A percentile compares a stretch with the other conserved stretches of the same genome.
phyloP scores from a whole-genome alignment of 2,113 vertebrate genomes.

The Puma concolor region DNA sequence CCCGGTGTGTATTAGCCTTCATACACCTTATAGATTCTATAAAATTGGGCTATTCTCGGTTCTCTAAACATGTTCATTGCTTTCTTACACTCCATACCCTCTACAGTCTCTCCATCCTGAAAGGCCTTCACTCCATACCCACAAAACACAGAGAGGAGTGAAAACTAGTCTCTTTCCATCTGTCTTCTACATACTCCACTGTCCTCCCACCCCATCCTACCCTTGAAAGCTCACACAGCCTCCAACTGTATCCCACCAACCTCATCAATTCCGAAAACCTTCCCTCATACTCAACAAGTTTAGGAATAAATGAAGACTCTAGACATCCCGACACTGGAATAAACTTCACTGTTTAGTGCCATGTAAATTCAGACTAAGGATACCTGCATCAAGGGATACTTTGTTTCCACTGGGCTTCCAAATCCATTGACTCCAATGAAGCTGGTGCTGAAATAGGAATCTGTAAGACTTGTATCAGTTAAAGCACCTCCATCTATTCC shows the following conservation, averaged over 20 bases:
- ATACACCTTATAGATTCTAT: background rate
- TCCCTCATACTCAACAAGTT: background rate
- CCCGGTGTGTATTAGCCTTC: background rate
- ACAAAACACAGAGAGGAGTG: background rate
- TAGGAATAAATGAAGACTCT: background rate
- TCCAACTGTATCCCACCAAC: background rate
- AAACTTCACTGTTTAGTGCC: background rate
- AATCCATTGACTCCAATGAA: constrained; percentile 99
- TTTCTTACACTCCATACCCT: background rate
- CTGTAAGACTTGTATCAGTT: constrained; percentile 95
- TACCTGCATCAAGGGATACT: constrained; percentile 99
- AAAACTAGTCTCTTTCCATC: background rate
- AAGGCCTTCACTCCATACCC: background rate
- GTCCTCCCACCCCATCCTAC: background rate
- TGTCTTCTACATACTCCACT: background rate
- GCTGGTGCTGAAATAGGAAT: constrained; percentile 99
- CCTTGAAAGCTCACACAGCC: background rate
- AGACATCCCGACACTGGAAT: background rate
- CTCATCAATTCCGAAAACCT: background rate
- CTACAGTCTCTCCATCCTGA: background rate
- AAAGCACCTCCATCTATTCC: constrained; percentile 94
- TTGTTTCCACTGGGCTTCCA: constrained; percentile 96
- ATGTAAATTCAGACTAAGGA: constrained; percentile 57
- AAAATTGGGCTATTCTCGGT: background rate
- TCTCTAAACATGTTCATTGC: background rate